phyloP scores from a whole-genome alignment of 2,888 invertebrate genomes.

The Callyntrura guangdongensis region DNA sequence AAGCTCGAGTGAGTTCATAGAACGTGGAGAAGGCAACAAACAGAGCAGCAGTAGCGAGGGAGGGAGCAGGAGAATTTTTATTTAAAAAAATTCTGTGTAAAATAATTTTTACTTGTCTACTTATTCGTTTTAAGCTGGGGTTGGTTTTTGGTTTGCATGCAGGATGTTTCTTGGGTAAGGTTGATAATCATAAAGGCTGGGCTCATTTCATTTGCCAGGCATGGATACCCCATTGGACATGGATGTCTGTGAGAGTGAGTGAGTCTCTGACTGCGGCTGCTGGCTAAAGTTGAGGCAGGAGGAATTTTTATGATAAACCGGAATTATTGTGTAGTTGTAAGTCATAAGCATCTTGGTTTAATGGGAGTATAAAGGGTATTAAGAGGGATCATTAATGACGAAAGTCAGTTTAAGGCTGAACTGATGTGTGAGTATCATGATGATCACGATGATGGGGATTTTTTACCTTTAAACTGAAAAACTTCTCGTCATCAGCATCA shows the following conservation, averaged over 20 bases:
- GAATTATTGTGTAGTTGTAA: slow-evolving; percentile 53
- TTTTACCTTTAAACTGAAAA: slow-evolving; percentile 52
- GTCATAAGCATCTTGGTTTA: slow-evolving; percentile 67
- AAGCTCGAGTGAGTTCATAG: background rate
- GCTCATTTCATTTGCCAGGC: slow-evolving; percentile 11
- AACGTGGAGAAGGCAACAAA: background rate
- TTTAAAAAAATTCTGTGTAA: slow-evolving; percentile 57
- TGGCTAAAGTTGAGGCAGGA: slow-evolving; percentile 60
- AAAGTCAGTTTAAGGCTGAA: slow-evolving; percentile 13
- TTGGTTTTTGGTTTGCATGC: background rate
- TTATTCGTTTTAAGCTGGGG: slow-evolving; percentile 1
- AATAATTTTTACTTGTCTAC: slow-evolving; percentile 47
- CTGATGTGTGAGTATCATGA: background rate
- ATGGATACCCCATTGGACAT: slow-evolving; percentile 45
- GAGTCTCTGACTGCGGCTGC: background rate
- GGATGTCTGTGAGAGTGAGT: slow-evolving; percentile 4
- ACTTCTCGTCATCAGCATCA: background rate
- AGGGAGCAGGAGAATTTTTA: slow-evolving; percentile 9
- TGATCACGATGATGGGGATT: slow-evolving; percentile 42
- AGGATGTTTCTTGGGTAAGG: slow-evolving; percentile 65
- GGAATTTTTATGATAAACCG: slow-evolving; percentile 74
- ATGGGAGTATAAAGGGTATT: slow-evolving; percentile 45
- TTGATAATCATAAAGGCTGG: slow-evolving; percentile 65
- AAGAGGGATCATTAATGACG: background rate
- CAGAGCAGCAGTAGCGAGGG: background rate